These are phyloP conservation scores for Erpetoichthys calabaricus DNA, from an alignment of 2,797 vertebrate species.

Conservation along the genomic window DNA sequence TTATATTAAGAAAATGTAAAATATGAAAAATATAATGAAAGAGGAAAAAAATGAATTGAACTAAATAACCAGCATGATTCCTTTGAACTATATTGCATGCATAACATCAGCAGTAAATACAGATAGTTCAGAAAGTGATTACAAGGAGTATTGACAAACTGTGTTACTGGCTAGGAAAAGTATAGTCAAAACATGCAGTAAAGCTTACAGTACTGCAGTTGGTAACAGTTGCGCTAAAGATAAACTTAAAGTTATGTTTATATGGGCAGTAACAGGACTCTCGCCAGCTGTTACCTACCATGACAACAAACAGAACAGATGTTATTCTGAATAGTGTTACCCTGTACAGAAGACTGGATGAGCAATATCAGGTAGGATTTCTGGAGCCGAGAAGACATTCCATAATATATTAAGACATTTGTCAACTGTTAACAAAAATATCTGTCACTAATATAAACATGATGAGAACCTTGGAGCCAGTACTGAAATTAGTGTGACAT, in stretches of 20 bases:
- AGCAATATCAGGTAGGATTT: constrained; percentile 7
- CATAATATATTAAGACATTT: background rate
- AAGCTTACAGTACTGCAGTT: background rate
- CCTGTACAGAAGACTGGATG: constrained; percentile 2
- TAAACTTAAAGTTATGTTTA: constrained; percentile 8
- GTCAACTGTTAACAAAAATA: constrained; percentile 1
- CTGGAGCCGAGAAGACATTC: background rate
- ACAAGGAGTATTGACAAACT: too few species aligned
- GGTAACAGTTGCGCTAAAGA: constrained; percentile 8
- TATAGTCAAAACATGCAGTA: too few species aligned
- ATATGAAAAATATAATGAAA: too few species aligned
- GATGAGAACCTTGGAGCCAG: background rate
- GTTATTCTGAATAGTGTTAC: constrained; percentile 10
- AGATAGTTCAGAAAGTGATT: too few species aligned
- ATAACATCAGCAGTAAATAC: too few species aligned
- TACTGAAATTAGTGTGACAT: background rate
- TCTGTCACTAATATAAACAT: constrained; percentile 2
- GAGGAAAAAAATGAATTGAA: too few species aligned
- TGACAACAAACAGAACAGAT: constrained; percentile 6
- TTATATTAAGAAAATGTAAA: too few species aligned
- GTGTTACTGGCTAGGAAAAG: too few species aligned
- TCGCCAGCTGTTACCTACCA: constrained; percentile 7
- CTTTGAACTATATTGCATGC: too few species aligned
- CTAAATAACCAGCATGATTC: too few species aligned
- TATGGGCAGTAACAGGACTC: constrained; percentile 7